Base-by-base conservation (phyloP, 2,113 vertebrate genomes). In the Pelmatolapia mariae region DNA sequence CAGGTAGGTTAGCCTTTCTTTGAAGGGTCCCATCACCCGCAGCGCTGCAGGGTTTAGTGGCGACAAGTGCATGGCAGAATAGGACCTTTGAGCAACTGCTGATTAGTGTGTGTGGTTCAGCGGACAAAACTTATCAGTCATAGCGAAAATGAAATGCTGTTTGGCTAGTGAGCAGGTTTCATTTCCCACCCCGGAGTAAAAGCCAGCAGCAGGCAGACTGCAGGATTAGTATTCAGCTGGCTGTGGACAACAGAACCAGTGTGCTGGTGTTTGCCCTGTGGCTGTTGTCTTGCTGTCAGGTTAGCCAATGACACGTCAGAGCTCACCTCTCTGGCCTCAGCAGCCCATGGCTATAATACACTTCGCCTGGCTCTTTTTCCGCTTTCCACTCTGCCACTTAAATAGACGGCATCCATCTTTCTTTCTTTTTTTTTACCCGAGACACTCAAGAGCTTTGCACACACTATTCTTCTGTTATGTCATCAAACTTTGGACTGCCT, bases 281-380 rank as follows among this genome's bases (percentile, higher is more conserved):
- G 91, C 90, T 90, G 91, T 90, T 94, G 89, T 94, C 85, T 89
- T 43, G 86, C 91, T 94, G 92, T 93, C 85, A 85, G 93, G 83
- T 93, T 80, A 87, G 89, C 88, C 76, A 80, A 5, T 56, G 90
- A 90, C 87, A 90, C 78, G 87, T 84, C 85, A 84, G 89, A 52
- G 85, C 87, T 93, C 91, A 85, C 83, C 87, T 80, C 87, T 66
- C 59, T 26, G 82, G 87, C 86, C 86, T 80, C 82, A 10, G 86
- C 61, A 36, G 81, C 91, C 71, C 18, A 13, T 63, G 73, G 89
- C 79, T 80, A 12, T 79, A 76, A 88, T 78, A 36, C 66, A 18
- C 87, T 84, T 83, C 7, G 53, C 8, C 40, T 24, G 8, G 18
- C 63, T 50, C 71, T 33, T 10, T 15, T 29, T 59, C 38, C 9